Percentiles rank a stretch among this genome's conserved stretches.
phyloP scores from a whole-genome alignment of 1,140 invertebrate genomes.

The Charaxes varanes region DNA sequence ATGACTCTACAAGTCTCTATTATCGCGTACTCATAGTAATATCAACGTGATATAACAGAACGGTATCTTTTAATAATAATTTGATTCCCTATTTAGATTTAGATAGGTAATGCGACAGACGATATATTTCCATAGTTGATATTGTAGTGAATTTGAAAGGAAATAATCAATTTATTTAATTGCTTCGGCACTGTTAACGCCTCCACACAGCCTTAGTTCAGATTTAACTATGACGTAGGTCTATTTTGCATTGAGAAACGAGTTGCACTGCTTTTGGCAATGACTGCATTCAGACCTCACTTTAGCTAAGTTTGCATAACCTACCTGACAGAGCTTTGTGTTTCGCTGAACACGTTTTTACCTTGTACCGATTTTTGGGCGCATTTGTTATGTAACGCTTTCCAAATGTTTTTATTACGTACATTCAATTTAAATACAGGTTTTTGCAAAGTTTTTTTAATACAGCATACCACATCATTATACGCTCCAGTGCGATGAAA shows the following conservation, averaged over 20 bases:
- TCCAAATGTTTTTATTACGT: too few relatives aligned
- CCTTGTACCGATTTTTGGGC: too few relatives aligned
- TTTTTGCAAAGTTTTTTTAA: too few relatives aligned
- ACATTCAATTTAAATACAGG: too few relatives aligned
- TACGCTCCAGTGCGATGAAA: too few relatives aligned
- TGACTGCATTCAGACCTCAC: slow-evolving; percentile 37
- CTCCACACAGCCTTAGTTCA: slow-evolving; percentile 61
- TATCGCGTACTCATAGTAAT: slow-evolving; percentile 13
- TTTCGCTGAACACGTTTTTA: too few relatives aligned
- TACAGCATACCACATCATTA: too few relatives aligned
- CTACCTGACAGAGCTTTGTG: slow-evolving; percentile 3
- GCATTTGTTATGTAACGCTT: too few relatives aligned
- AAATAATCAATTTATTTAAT: slow-evolving; percentile 66
- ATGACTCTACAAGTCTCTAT: too few relatives aligned
- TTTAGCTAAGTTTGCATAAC: slow-evolving; percentile 6
- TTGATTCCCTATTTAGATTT: slow-evolving; percentile 22
- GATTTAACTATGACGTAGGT: slow-evolving; percentile 61
- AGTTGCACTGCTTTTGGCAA: slow-evolving; percentile 41
- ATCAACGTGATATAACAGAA: slow-evolving; percentile 16
- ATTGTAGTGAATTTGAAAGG: slow-evolving; percentile 45
- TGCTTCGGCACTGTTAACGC: slow-evolving; percentile 51
- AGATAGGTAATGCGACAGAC: slow-evolving; percentile 22
- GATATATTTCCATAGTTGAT: slow-evolving; percentile 28
- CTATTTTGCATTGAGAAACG: slow-evolving; percentile 44
- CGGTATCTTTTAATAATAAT: slow-evolving; percentile 20